Evolutionary conservation across 2,113 vertebrate species (phyloP), one percentile per base, ranked within the genome.

Genomic region (Leuciscus idus): DNA sequence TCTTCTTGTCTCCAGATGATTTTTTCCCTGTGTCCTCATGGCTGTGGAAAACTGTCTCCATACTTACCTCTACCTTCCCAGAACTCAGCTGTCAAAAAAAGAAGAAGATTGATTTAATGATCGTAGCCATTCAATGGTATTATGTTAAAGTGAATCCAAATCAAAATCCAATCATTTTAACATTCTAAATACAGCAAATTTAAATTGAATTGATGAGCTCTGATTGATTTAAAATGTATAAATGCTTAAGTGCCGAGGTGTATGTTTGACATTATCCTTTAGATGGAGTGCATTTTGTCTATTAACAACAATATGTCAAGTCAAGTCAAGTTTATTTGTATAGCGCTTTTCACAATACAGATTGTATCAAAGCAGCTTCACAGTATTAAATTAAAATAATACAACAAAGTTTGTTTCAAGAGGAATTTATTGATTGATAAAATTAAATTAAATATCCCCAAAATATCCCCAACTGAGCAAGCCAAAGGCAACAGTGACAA

Each of bases 1-100:
- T 95, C 90, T 91, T 96, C 90, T 92, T 95, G 26, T 94, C 91
- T 83, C 89, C 93, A 23, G 91, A 85, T 55, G 30, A 91, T 88
- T 93, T 95, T 89, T 90, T 94, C 68, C 89, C 85, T 8, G 89
- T 84, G 81, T 93, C 91, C 39, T 93, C 92, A 64, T 90, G 89
- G 76, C 66, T 87, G 77, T 92, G 90, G 59, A 92, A 36, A 77
- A 89, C 75, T 5, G 91, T 90, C 88, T 94, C 93, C 85, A 90
- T 86, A 72, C 88, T 84, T 55, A 85, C 86, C 68, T 92, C 90
- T 70, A 91, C 87, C 3, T 89, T 85, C 21, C 50, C 89, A 89
- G 91, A 92, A 87, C 89, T 86, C 21, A 85, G 87, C 94, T 95
- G 85, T 87, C 4, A 83, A 2, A 59, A 72, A 55, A 82, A 26